These are phyloP conservation scores for Paraescarpia echinospica DNA, from an alignment of 1,140 invertebrate genomes.

Conservation along the genomic window DNA sequence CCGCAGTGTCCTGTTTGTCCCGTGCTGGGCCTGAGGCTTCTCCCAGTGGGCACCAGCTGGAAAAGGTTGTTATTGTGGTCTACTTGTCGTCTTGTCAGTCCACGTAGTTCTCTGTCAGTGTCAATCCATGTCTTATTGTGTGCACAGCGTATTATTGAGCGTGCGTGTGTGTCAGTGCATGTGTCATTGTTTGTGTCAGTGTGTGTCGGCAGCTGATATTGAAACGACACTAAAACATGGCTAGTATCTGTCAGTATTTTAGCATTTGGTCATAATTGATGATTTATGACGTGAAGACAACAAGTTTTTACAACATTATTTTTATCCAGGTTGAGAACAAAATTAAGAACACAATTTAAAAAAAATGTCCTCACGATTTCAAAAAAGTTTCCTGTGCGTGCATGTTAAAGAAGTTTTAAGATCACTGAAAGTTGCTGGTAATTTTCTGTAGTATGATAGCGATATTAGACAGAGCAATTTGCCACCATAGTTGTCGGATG, in stretches of 20 bases:
- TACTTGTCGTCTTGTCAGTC: background rate
- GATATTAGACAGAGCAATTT: background rate
- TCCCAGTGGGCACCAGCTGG: too few species aligned
- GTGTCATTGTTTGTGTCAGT: background rate
- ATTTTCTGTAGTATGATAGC: background rate
- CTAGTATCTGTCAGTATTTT: too few species aligned
- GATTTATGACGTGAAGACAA: too few species aligned
- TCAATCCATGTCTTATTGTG: background rate
- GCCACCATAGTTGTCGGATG: background rate
- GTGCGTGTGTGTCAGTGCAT: constrained; percentile 11
- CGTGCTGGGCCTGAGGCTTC: background rate
- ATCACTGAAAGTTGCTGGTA: background rate
- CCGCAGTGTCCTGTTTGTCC: background rate
- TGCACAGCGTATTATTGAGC: background rate
- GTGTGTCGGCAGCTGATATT: background rate
- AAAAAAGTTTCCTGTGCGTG: too few species aligned
- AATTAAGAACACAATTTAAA: background rate
- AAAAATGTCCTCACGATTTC: too few species aligned
- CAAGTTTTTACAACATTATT: background rate
- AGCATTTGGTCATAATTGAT: too few species aligned
- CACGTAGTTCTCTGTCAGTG: background rate
- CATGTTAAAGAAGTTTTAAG: too few species aligned
- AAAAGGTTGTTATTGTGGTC: too few species aligned
- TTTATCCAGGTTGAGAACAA: background rate
- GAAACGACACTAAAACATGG: too few species aligned